A percentile compares a stretch with the other conserved stretches of the same genome.
Evolutionary conservation across 2,888 invertebrate genomes (phyloP).

Genomic region (Aleiodes alternator): DNA sequence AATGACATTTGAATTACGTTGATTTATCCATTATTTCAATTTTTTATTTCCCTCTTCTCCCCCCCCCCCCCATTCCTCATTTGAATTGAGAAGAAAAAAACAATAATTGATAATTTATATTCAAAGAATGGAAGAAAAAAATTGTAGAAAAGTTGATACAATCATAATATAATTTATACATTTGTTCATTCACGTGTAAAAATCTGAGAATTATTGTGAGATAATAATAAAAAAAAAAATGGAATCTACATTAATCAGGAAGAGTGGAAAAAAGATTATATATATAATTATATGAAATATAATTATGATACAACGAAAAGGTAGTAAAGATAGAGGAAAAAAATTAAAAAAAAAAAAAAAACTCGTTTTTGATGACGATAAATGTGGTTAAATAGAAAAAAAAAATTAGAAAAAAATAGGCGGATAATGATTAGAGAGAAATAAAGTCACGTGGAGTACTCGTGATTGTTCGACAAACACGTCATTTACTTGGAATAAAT

Average conservation of each 20-base stretch:
- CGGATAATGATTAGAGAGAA: conserved; percentile 18
- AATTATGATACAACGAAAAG: conserved; percentile 29
- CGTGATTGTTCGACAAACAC: conserved; percentile 33
- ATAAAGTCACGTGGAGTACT: conserved; percentile 31
- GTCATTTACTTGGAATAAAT: conserved; percentile 49
- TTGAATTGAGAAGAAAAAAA: neutral
- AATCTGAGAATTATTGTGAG: conserved; percentile 22
- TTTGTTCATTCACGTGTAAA: conserved; percentile 25
- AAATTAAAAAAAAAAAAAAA: neutral
- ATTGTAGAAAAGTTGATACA: neutral
- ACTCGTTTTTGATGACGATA: conserved; percentile 37
- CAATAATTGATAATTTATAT: neutral
- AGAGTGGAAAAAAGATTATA: conserved; percentile 7
- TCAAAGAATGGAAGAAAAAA: neutral
- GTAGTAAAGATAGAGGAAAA: conserved; percentile 21
- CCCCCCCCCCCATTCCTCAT: too few species aligned
- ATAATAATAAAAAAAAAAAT: conserved; percentile 19
- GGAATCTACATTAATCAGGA: conserved; percentile 1
- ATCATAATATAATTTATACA: conserved; percentile 27
- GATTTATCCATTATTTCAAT: too few species aligned
- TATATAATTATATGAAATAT: conserved; percentile 31
- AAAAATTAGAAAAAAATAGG: too few species aligned
- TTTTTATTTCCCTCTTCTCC: too few species aligned
- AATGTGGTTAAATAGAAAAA: conserved; percentile 12
- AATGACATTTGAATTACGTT: too few species aligned